Evolutionary conservation across 1,140 invertebrate species (phyloP), one percentile per base, ranked within the genome.

Genomic region (Chrysoperla carnea): DNA sequence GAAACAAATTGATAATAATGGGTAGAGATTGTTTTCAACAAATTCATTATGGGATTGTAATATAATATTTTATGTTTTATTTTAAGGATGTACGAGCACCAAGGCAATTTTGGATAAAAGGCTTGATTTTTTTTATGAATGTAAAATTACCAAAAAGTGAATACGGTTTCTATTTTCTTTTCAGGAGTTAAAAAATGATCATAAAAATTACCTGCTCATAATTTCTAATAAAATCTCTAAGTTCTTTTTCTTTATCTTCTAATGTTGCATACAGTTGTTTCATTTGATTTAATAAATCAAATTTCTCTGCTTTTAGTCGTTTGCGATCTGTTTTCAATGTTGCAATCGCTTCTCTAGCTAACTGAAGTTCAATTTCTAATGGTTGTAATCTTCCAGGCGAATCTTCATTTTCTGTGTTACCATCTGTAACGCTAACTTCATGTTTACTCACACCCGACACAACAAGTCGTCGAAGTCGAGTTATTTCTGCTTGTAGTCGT

Each of bases 221-320:
- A 64, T 86, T 92, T 44, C 87, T 70, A 54, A 95, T 93, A 54
- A 95, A 95, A 61, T 93, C 88, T 46, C 89, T 68, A 11, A 94
- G 66, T 62, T 93, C 89, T 47, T 84, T 81, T 58, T 94, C 89
- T 64, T 94, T 93, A 54, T 93, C 88, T 61, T 94, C 89, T 40
- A 95, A 67, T 11, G 89, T 92, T 44, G 79, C 79, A 57, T 93
- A 95, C 9, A 95, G 70, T 53, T 92, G 87, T 62, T 92, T 93
- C 78, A 93, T 92, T 66, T 95, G 89, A 55, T 85, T 87, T 46
- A 94, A 64, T 13, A 95, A 69, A 63, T 95, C 89, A 58, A 87
- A 88, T 63, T 93, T 93, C 62, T 94, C 89, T 11, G 86, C 84
- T 61, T 92, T 90, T 51, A 95, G 66, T 40, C 86, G 70, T 59